A percentile compares a stretch with the other conserved stretches of the same genome.
Evolutionary conservation across 2,797 vertebrate genomes (phyloP).

Genomic region (Acipenser oxyrinchus): DNA sequence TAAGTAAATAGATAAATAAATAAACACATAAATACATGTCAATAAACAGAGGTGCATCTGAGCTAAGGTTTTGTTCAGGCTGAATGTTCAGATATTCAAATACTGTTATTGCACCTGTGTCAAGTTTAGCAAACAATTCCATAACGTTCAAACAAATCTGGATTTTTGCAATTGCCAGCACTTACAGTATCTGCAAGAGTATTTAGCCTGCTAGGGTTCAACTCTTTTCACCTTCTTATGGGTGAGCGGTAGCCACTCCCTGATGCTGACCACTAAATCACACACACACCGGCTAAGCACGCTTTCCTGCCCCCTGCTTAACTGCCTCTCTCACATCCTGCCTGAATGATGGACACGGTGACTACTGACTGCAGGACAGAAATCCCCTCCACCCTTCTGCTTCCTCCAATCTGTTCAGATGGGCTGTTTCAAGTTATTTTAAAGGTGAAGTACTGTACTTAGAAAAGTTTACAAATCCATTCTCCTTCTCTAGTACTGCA

Average conservation of each 20-base stretch:
- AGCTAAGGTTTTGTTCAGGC: too few relatives aligned
- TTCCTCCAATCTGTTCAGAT: background rate
- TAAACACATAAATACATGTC: too few relatives aligned
- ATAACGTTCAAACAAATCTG: too few relatives aligned
- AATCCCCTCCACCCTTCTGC: background rate
- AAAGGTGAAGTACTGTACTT: background rate
- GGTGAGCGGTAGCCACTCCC: conserved; percentile 31
- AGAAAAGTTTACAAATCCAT: too few relatives aligned
- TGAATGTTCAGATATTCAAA: too few relatives aligned
- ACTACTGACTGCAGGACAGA: background rate
- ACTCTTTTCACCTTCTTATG: conserved; percentile 9
- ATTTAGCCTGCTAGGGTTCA: background rate
- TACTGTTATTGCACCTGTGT: too few relatives aligned
- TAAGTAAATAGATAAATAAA: too few relatives aligned
- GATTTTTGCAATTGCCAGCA: background rate
- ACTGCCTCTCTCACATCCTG: conserved; percentile 51
- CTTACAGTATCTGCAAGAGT: background rate
- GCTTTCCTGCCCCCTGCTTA: conserved; percentile 52
- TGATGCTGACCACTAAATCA: conserved; percentile 42
- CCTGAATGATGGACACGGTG: conserved; percentile 49
- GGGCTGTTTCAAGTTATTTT: background rate
- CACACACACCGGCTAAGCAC: conserved; percentile 27
- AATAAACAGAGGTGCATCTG: too few relatives aligned
- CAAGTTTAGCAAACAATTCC: too few relatives aligned
- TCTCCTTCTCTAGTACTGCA: too few relatives aligned